These are phyloP conservation scores for Epistrophe eligans DNA, from an alignment of 2,888 invertebrate genomes.

Conservation along the genomic window DNA sequence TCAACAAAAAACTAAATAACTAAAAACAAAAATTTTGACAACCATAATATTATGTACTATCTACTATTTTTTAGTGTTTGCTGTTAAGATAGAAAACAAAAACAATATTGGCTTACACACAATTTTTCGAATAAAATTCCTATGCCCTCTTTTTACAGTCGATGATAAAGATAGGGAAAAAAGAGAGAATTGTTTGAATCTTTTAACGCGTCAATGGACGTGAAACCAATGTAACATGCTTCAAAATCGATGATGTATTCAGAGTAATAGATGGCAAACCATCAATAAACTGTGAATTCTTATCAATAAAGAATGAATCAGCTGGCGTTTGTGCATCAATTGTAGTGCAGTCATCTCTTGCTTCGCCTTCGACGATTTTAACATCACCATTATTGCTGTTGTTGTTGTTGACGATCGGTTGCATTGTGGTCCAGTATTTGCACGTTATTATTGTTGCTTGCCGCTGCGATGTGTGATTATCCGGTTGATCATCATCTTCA, in stretches of 20 bases:
- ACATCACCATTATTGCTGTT: slow-evolving; percentile 39
- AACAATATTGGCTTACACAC: slow-evolving; percentile 36
- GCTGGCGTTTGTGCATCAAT: slow-evolving; percentile 64
- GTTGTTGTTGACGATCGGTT: slow-evolving; percentile 71
- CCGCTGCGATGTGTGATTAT: slow-evolving; percentile 40
- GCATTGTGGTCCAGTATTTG: slow-evolving; percentile 80
- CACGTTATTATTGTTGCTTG: slow-evolving; percentile 80
- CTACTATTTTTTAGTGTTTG: slow-evolving; percentile 17
- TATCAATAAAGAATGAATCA: slow-evolving; percentile 79
- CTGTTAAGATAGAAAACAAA: slow-evolving; percentile 44
- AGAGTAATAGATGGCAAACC: slow-evolving; percentile 73
- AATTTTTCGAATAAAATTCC: slow-evolving; percentile 4
- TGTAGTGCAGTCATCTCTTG: slow-evolving; percentile 47
- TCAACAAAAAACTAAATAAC: not conserved
- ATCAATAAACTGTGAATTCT: slow-evolving; percentile 76
- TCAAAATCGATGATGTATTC: slow-evolving; percentile 79
- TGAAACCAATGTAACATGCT: slow-evolving; percentile 80
- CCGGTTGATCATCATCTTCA: slow-evolving; percentile 36
- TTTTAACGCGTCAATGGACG: slow-evolving; percentile 81
- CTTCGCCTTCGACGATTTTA: slow-evolving; percentile 45
- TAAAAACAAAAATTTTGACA: not conserved
- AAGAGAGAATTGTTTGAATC: slow-evolving; percentile 18
- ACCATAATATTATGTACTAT: slow-evolving; percentile 12
- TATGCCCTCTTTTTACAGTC: slow-evolving; percentile 9
- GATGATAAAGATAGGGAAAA: slow-evolving; percentile 2